Evolutionary conservation across 1,140 invertebrate genomes (phyloP), one percentile per base, ranked within the genome.

Genomic region (Ylistrum balloti): DNA sequence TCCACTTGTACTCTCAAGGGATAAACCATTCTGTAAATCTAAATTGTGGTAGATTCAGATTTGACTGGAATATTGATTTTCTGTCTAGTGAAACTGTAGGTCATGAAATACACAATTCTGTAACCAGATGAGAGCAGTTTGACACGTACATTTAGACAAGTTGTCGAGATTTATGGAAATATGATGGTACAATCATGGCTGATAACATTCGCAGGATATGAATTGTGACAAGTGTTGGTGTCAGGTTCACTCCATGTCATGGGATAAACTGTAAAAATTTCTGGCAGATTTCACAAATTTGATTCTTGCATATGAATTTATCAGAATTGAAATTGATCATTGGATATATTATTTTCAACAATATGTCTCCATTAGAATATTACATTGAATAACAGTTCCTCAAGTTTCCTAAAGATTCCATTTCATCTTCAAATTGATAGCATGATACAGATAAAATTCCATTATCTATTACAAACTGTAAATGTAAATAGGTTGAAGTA

Each of bases 141-240:
- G 56, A 74, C 56, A 74, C 41, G 56, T 28, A 74, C n/a, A 74
- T 74, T 28, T 22, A 28, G 56, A 74, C 56, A 74, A 74, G 22
- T 9, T 74, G 56, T 74, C 5, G 22, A 74, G 56, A 74, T 74
- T 74, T 74, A 74, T 74, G 56, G 56, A 74, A 74, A 74, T n/a
- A 11, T 17, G n/a, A 11, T 74, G 22, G 15, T 3, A n/a, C 3
- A 28, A n/a, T 28, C n/a, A 74, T 74, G 56, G 56, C 17, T 28
- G 56, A 17, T n/a, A 74, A 3, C 56, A 74, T 74, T 74, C 28
- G 28, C 56, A 22, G 5, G n/a, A 28, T 11, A 74, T 28, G n/a
- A 74, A 3, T 3, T 74, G 56, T 74, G 11, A 22, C 11, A 48
- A 48, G 45, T 17, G 11, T 48, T 5, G n/a, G n/a, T n/a, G 35